phyloP scores from a whole-genome alignment of 2,888 invertebrate species.

The Pharmacophagus antenor region DNA sequence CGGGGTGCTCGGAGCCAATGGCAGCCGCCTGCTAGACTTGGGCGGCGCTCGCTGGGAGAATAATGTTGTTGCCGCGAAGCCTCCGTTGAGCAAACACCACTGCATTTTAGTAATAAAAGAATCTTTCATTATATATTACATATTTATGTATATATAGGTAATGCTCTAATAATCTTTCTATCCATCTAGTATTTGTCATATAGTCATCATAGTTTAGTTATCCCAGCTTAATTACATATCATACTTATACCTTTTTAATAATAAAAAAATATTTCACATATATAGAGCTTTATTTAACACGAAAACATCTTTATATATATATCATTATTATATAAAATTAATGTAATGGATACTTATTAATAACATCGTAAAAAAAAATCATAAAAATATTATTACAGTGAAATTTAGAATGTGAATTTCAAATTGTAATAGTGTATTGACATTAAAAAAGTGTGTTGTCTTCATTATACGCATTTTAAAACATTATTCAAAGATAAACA shows the following conservation, averaged over 20 bases:
- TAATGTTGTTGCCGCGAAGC: conserved; percentile 76
- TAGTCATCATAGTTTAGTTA: too few species aligned
- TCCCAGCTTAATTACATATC: too few species aligned
- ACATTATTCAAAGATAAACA: not conserved
- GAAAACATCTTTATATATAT: not conserved
- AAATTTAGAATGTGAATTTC: not conserved
- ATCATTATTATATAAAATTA: not conserved
- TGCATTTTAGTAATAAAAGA: too few species aligned
- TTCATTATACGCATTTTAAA: not conserved
- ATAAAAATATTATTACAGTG: conserved; percentile 2
- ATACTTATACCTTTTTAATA: too few species aligned
- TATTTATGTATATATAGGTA: too few species aligned
- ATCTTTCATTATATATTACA: too few species aligned
- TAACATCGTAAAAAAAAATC: not conserved
- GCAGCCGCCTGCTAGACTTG: conserved; percentile 51
- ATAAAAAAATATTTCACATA: too few species aligned
- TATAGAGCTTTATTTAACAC: not conserved
- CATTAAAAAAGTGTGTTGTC: not conserved
- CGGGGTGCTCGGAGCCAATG: conserved; percentile 64
- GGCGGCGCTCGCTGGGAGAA: conserved; percentile 70
- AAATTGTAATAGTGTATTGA: not conserved
- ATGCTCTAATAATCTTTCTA: too few species aligned
- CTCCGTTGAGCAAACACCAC: conserved; percentile 59
- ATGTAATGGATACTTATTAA: not conserved
- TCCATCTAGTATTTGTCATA: too few species aligned